phyloP scores from a whole-genome alignment of 92 coral and sea anemone species.

The Diadumene lineata region DNA sequence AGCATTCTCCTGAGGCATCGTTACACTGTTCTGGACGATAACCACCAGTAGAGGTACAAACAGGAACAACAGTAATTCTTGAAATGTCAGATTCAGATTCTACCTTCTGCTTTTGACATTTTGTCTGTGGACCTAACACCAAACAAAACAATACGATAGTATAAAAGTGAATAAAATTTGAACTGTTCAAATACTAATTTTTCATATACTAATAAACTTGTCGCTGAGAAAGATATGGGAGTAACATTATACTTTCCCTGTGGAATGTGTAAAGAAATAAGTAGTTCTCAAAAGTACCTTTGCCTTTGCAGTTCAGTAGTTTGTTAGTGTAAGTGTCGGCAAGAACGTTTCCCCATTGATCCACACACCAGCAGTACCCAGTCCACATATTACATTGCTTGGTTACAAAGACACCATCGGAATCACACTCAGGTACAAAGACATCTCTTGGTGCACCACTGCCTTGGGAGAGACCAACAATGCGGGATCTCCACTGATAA shows the following conservation, averaged over 20 bases:
- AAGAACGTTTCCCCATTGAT: slow-evolving; percentile 64
- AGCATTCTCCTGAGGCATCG: slow-evolving; percentile 68
- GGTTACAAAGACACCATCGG: slow-evolving; percentile 44
- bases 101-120: slow-evolving; percentile 52
- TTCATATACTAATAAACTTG: background rate
- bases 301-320: slow-evolving; percentile 55
- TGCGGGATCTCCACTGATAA: slow-evolving; percentile 35
- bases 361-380: slow-evolving; percentile 94
- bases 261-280: no score
- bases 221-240: no score
- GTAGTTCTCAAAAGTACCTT: no score
- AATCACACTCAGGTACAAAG: slow-evolving; percentile 68
- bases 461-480: slow-evolving; percentile 4
- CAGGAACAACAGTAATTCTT: slow-evolving; percentile 36
- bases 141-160: background rate
- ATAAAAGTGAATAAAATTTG: background rate
- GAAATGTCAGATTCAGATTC: slow-evolving; percentile 21
- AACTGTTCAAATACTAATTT: background rate
- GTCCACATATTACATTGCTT: slow-evolving; percentile 78
- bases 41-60: slow-evolving; percentile 65
- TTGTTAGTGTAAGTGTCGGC: slow-evolving; percentile 57
- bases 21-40: slow-evolving; percentile 74
- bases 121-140: slow-evolving; percentile 43
- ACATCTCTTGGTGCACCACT: slow-evolving; percentile 5
- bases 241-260: no score